Base-by-base conservation (phyloP, 2,113 vertebrate genomes). In the Asarcornis scutulata region DNA sequence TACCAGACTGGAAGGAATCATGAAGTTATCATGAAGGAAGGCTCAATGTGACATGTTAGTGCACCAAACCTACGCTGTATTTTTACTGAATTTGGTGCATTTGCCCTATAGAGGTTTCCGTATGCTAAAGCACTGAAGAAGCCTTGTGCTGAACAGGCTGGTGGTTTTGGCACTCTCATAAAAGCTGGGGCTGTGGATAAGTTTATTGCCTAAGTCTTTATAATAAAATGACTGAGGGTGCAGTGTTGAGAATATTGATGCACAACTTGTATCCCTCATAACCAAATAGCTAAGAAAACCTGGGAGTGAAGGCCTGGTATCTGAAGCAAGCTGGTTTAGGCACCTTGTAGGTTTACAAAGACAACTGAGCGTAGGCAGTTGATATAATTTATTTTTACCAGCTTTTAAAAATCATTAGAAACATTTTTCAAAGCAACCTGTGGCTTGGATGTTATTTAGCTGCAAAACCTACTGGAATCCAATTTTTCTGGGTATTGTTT, bases 361-460 rank as follows among this genome's bases (percentile, higher is more conserved):
- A 26, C 68, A 34, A 46, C 17, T 55, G 8, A 22, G 20, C 17
- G 4, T 52, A 77, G 73, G 32, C 62, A 32, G 22, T 72, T 82
- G 52, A 36, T 77, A 18, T 48, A 48, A 5, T 71, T 64, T 53
- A 27, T 12, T 73, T 86, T 87, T 36, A 9, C 11, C 55, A n/a
- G 18, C n/a, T 77, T 69, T 77, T 31, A 34, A 63, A 91, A 91
- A 64, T 32, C 29, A n/a, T 62, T 90, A 53, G 34, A 83, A 78
- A 50, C 5, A 8, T 42, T 78, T 31, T 16, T 82, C 17, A 78
- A 50, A 91, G 40, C 25, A 27, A 17, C 34, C 42, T 59, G 15
- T 63, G 52, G 58, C 62, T 20, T 27, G 71, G 64, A 74, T 10
- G 7, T 64, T 86, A 32, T 52, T 81, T 76, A 60, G 42, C n/a